phyloP scores from a whole-genome alignment of 2,888 invertebrate genomes.

The Aelia acuminata region DNA sequence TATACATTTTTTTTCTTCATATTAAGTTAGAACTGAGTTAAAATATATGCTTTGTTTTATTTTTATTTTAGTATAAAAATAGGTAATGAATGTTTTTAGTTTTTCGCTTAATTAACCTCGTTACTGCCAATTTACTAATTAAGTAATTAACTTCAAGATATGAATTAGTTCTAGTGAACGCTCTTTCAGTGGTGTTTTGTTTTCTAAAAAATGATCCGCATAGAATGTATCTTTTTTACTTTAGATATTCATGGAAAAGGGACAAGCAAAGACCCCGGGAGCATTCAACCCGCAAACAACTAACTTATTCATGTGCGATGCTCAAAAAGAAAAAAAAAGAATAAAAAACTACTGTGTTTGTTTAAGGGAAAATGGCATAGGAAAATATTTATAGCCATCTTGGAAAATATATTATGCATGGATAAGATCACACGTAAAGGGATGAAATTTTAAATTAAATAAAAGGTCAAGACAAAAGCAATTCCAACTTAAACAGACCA shows the following conservation, averaged over 20 bases:
- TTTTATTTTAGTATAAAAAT: no score
- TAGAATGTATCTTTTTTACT: background rate
- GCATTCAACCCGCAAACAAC: slow-evolving; percentile 36
- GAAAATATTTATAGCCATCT: background rate
- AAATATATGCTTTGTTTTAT: no score
- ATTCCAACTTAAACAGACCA: background rate
- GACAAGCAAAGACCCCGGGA: slow-evolving; percentile 10
- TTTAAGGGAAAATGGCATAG: slow-evolving; percentile 29
- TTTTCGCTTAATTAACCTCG: no score
- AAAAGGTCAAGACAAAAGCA: background rate
- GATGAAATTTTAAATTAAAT: slow-evolving; percentile 9
- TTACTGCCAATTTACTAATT: no score
- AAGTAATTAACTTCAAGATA: background rate
- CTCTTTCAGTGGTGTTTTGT: background rate
- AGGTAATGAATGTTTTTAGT: no score
- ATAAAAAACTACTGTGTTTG: background rate
- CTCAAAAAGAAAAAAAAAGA: slow-evolving; percentile 30
- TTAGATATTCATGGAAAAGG: slow-evolving; percentile 31
- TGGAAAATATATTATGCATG: slow-evolving; percentile 13
- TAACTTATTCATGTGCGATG: slow-evolving; percentile 21
- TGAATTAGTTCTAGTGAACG: background rate
- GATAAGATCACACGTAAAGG: slow-evolving; percentile 3
- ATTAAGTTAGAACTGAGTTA: no score
- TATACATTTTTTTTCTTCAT: no score
- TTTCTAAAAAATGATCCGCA: background rate